A percentile compares a stretch with the other conserved stretches of the same genome.
These are phyloP conservation scores for Hydroisotoma schaefferi DNA, from an alignment of 2,888 invertebrate genomes.

Conservation along the genomic window DNA sequence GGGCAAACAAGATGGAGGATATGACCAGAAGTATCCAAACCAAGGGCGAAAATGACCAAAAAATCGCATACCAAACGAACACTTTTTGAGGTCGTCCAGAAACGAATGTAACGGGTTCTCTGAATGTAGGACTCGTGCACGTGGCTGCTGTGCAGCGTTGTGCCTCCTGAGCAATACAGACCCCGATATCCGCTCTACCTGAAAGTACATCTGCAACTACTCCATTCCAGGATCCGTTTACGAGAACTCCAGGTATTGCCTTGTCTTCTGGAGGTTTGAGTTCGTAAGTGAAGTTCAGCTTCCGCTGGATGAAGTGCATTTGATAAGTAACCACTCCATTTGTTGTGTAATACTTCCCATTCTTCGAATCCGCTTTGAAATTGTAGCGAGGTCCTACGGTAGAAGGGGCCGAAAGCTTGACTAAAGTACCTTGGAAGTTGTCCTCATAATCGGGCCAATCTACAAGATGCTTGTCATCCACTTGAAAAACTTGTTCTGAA, in stretches of 20 bases:
- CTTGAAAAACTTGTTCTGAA: background rate
- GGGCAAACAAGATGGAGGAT: background rate
- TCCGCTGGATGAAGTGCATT: background rate
- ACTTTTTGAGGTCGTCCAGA: conserved; percentile 20
- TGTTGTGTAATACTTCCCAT: background rate
- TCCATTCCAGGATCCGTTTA: conserved; percentile 31
- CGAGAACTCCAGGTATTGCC: too few relatives aligned
- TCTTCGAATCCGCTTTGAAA: background rate
- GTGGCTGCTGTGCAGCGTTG: conserved; percentile 27
- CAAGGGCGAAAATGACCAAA: conserved; percentile 19
- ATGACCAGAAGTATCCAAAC: conserved; percentile 12
- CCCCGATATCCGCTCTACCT: conserved; percentile 26
- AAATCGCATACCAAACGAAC: conserved; percentile 25
- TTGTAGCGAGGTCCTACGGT: background rate
- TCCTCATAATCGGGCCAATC: background rate
- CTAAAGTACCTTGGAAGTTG: background rate
- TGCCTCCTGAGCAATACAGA: too few relatives aligned
- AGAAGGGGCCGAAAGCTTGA: background rate
- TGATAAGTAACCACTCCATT: background rate
- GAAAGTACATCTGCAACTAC: conserved; percentile 17
- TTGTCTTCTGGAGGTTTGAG: conserved; percentile 16
- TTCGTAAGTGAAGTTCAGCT: conserved; percentile 22
- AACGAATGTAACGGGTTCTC: background rate
- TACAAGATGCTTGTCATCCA: background rate
- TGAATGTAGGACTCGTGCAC: background rate